Evolutionary conservation across 2,113 vertebrate genomes (phyloP).

Genomic region (Oophaga pumilio): DNA sequence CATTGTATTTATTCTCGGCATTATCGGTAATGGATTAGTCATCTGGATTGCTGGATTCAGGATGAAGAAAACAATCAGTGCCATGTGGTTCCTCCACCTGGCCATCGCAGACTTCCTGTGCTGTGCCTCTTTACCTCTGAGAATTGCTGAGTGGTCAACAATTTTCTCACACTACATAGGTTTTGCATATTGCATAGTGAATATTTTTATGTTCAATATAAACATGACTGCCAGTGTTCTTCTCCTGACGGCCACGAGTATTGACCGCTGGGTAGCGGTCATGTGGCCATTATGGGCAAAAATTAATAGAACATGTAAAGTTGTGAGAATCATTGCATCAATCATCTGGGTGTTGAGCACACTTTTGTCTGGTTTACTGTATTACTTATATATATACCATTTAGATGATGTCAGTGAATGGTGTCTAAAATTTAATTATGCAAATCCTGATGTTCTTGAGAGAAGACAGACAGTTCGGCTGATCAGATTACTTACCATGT

Average conservation of each 20-base stretch:
- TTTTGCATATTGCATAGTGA: slow-evolving; percentile 65
- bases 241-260: slow-evolving; percentile 85
- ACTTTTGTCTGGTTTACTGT: slow-evolving; percentile 58
- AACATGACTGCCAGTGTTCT: slow-evolving; percentile 54
- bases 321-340: background rate
- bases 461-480: too few relatives aligned
- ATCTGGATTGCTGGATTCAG: too few relatives aligned
- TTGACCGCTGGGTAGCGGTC: slow-evolving; percentile 86
- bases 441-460: too few relatives aligned
- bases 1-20: too few relatives aligned
- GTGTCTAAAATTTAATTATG: too few relatives aligned
- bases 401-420: too few relatives aligned
- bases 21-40: too few relatives aligned
- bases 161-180: slow-evolving; percentile 67
- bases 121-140: slow-evolving; percentile 60
- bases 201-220: slow-evolving; percentile 68
- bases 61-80: too few relatives aligned
- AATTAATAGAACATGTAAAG: slow-evolving; percentile 78
- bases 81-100: too few relatives aligned
- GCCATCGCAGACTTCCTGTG: background rate
- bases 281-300: slow-evolving; percentile 89
- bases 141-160: slow-evolving; percentile 4
- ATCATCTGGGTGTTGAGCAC: slow-evolving; percentile 63
- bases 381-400: too few relatives aligned
- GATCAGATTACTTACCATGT: too few relatives aligned